These are phyloP conservation scores for Lepilemur septentrionalis DNA, from an alignment of 2,797 vertebrate genomes.

Conservation along the genomic window DNA sequence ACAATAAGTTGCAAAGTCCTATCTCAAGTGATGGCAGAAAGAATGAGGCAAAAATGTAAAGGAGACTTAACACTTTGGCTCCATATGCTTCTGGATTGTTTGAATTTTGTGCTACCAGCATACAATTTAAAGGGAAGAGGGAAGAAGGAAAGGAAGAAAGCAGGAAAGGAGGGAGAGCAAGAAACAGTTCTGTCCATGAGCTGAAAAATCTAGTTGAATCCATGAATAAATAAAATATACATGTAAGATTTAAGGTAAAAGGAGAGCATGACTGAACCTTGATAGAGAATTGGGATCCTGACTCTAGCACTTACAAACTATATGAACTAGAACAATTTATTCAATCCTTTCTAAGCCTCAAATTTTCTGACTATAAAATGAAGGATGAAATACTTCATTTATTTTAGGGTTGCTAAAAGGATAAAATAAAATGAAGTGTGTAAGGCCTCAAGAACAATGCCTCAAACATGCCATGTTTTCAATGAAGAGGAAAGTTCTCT, in stretches of 20 bases:
- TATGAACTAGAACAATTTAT: background rate
- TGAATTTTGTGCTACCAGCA: background rate
- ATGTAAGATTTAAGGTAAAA: background rate
- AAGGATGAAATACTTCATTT: background rate
- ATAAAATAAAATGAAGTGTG: background rate
- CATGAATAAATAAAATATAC: slow-evolving; percentile 1
- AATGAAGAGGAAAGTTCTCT: background rate
- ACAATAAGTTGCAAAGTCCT: background rate
- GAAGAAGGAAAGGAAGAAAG: background rate
- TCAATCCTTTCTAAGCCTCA: background rate
- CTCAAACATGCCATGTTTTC: background rate
- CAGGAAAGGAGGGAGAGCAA: background rate
- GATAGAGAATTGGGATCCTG: background rate
- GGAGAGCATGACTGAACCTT: background rate
- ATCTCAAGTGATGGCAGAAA: background rate
- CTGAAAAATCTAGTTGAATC: slow-evolving; percentile 1
- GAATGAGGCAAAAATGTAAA: background rate
- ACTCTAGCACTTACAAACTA: background rate
- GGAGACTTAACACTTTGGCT: background rate
- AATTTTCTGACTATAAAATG: slow-evolving; percentile 23
- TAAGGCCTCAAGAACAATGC: background rate
- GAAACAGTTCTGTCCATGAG: background rate
- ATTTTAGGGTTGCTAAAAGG: background rate
- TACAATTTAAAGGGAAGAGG: background rate
- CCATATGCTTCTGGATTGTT: background rate